These are phyloP conservation scores for Diabrotica virgifera DNA, from an alignment of 1,140 invertebrate genomes.

Conservation along the genomic window DNA sequence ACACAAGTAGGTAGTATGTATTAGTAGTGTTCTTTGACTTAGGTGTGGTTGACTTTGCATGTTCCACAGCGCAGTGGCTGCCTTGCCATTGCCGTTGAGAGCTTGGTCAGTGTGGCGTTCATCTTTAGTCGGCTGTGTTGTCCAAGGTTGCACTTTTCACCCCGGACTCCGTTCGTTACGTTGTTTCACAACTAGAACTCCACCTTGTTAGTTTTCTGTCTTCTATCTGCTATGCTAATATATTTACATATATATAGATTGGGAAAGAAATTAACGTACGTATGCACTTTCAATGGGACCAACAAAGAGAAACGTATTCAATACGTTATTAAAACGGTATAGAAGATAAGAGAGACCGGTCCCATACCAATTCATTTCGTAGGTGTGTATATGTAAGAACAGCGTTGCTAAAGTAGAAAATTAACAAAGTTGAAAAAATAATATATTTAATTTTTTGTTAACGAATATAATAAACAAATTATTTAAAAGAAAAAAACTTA, in stretches of 20 bases:
- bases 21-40: slow-evolving; percentile 15
- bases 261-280: too few relatives aligned
- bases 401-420: too few relatives aligned
- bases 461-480: too few relatives aligned
- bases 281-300: too few relatives aligned
- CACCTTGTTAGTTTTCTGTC: slow-evolving; percentile 12
- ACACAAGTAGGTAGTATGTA: slow-evolving; percentile 16
- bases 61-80: slow-evolving; percentile 18
- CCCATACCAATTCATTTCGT: too few relatives aligned
- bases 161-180: slow-evolving; percentile 4
- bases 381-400: too few relatives aligned
- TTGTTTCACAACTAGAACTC: slow-evolving; percentile 5
- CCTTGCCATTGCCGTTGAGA: slow-evolving; percentile 10
- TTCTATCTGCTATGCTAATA: background rate
- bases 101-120: slow-evolving; percentile 26
- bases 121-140: slow-evolving; percentile 46
- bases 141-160: slow-evolving; percentile 44
- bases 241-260: background rate
- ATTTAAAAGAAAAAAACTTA: too few relatives aligned
- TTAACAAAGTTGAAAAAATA: too few relatives aligned
- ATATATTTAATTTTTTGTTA: too few relatives aligned
- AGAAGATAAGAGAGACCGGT: too few relatives aligned
- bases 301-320: too few relatives aligned
- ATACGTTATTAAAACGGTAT: too few relatives aligned
- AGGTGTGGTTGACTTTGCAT: slow-evolving; percentile 32